Conservation (phyloP, 2,113 vertebrate genomes). For the Dicrurus megarhynchus region DNA sequence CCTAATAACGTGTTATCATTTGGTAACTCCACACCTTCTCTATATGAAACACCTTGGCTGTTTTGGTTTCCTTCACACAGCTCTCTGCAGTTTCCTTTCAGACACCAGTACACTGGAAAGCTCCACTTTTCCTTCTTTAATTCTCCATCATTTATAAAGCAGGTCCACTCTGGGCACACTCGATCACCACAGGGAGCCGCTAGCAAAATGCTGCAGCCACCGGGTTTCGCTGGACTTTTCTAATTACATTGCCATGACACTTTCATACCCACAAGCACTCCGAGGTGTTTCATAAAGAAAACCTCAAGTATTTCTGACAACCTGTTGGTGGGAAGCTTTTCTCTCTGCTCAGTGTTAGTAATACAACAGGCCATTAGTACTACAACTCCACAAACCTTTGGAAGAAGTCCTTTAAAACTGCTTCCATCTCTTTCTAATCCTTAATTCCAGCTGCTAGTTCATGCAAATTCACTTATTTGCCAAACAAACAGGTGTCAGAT, state of each 20-base stretch:
- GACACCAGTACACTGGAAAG: background rate
- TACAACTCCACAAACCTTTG: background rate
- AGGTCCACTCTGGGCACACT: background rate
- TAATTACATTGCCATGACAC: background rate
- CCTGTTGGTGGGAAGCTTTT: background rate
- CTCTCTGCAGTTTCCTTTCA: background rate
- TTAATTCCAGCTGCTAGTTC: background rate
- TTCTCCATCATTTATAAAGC: background rate
- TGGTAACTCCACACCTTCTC: background rate
- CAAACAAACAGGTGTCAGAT: background rate
- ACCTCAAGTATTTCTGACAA: background rate
- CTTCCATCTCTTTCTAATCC: background rate
- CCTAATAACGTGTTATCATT: background rate
- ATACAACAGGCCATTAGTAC: background rate
- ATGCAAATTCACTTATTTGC: background rate
- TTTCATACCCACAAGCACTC: background rate
- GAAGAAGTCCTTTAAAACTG: background rate
- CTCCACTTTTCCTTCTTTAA: background rate
- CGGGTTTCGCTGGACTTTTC: background rate
- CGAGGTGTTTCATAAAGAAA: constrained; percentile 3
- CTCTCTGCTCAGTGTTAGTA: background rate
- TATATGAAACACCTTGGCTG: background rate
- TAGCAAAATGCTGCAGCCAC: background rate
- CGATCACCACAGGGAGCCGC: background rate
- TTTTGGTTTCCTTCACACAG: background rate